Percentiles rank a stretch among this genome's conserved stretches.
Conservation (phyloP, 2,888 invertebrate species). For the Trisateles emortualis region DNA sequence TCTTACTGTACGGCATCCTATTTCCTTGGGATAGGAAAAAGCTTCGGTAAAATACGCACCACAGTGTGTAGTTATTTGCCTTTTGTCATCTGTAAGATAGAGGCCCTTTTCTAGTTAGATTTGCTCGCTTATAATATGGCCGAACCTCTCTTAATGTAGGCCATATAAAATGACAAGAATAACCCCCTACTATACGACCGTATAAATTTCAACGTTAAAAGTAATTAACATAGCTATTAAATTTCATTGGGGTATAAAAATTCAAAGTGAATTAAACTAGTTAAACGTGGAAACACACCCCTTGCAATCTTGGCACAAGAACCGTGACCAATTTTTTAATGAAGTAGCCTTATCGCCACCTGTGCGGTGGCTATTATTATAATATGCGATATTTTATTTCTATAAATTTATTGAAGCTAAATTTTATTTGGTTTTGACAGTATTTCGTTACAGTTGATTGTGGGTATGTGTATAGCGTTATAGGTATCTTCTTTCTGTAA, state of each 20-base stretch:
- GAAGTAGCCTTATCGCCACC: slow-evolving; percentile 49
- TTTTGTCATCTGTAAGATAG: too few relatives aligned
- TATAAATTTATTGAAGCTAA: background rate
- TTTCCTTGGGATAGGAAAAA: too few relatives aligned
- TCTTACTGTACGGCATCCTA: too few relatives aligned
- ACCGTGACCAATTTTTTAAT: slow-evolving; percentile 61
- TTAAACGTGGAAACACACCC: slow-evolving; percentile 43
- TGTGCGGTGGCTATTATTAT: slow-evolving; percentile 30
- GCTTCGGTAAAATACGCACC: too few relatives aligned
- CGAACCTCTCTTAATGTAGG: too few relatives aligned
- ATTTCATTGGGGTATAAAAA: slow-evolving; percentile 38
- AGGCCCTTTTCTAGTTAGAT: too few relatives aligned
- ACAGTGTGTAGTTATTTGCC: too few relatives aligned
- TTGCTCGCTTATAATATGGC: too few relatives aligned
- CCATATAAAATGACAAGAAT: slow-evolving; percentile 7
- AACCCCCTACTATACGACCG: slow-evolving; percentile 8
- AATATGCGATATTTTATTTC: slow-evolving; percentile 7
- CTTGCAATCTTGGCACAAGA: slow-evolving; percentile 51
- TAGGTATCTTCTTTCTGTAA: too few relatives aligned
- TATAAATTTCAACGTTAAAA: slow-evolving; percentile 12
- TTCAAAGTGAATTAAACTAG: slow-evolving; percentile 55
- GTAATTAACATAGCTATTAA: slow-evolving; percentile 27
- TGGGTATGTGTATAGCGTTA: too few relatives aligned
- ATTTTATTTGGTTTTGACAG: background rate
- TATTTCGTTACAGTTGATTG: too few relatives aligned